Percentiles rank a stretch among this genome's conserved stretches.
phyloP scores from a whole-genome alignment of 2,888 invertebrate species.

The Maniola hyperantus region DNA sequence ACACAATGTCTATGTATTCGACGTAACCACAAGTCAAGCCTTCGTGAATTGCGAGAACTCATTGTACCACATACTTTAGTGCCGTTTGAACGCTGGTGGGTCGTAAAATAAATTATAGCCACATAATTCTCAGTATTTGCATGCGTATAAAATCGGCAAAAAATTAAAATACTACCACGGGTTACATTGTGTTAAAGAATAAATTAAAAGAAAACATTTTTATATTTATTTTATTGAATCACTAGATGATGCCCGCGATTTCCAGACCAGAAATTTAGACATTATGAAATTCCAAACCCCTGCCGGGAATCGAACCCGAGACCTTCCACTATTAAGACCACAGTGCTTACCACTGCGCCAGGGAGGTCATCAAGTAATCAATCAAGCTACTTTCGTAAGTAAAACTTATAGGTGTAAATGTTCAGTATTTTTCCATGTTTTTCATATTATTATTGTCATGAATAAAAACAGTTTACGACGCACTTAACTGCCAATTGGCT shows the following conservation, averaged over 20 bases:
- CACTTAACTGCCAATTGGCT: neutral
- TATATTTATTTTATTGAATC: neutral
- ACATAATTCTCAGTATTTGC: conserved; percentile 33
- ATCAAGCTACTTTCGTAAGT: too few relatives aligned
- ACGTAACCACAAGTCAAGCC: too few relatives aligned
- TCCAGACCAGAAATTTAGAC: too few relatives aligned
- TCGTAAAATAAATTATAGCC: conserved; percentile 34
- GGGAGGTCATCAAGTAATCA: too few relatives aligned
- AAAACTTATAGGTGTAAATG: too few relatives aligned
- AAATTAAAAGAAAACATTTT: neutral
- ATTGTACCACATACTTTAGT: conserved; percentile 22
- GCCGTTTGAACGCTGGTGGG: conserved; percentile 22
- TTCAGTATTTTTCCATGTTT: neutral
- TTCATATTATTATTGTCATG: neutral
- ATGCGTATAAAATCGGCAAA: conserved; percentile 29
- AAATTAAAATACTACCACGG: conserved; percentile 11
- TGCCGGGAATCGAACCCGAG: too few relatives aligned
- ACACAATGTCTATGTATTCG: too few relatives aligned
- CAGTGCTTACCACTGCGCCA: too few relatives aligned
- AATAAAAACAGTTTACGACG: neutral
- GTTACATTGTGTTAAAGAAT: neutral
- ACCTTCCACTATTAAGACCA: too few relatives aligned
- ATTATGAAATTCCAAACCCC: too few relatives aligned
- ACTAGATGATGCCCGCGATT: too few relatives aligned
- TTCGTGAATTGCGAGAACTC: too few relatives aligned